These are phyloP conservation scores for Enoplosus armatus DNA, from an alignment of 2,797 vertebrate species.

Conservation along the genomic window DNA sequence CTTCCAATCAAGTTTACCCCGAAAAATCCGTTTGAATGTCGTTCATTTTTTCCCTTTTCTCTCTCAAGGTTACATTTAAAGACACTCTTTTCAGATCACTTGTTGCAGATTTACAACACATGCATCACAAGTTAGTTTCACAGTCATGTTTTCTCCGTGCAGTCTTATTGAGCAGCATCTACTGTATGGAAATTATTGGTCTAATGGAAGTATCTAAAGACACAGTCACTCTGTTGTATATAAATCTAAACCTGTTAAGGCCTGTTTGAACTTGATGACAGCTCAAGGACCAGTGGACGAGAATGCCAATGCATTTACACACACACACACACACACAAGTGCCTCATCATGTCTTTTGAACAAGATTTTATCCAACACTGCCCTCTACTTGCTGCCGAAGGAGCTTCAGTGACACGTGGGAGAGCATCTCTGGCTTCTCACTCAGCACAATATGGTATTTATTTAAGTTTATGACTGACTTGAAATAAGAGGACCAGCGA, in stretches of 20 bases:
- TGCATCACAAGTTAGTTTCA: background rate
- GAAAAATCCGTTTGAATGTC: background rate
- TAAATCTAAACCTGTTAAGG: constrained; percentile 22
- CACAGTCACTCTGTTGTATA: background rate
- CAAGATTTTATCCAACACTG: constrained; percentile 66
- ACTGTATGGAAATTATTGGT: background rate
- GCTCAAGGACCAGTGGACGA: constrained; percentile 9
- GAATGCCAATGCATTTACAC: background rate
- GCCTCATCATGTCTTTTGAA: background rate
- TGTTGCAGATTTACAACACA: background rate
- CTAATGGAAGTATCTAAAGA: background rate
- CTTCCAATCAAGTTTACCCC: background rate
- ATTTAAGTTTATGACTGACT: background rate
- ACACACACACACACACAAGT: background rate
- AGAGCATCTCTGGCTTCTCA: constrained; percentile 4
- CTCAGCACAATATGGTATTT: background rate
- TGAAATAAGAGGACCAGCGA: background rate
- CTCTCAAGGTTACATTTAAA: background rate
- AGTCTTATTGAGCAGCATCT: background rate
- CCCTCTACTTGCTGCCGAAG: constrained; percentile 56
- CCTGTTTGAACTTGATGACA: constrained; percentile 27
- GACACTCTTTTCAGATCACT: background rate
- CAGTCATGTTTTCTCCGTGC: background rate
- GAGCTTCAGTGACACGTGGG: constrained; percentile 5
- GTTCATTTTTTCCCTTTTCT: background rate